These are phyloP conservation scores for Lacanobia oleracea DNA, from an alignment of 2,888 invertebrate species.

Conservation along the genomic window DNA sequence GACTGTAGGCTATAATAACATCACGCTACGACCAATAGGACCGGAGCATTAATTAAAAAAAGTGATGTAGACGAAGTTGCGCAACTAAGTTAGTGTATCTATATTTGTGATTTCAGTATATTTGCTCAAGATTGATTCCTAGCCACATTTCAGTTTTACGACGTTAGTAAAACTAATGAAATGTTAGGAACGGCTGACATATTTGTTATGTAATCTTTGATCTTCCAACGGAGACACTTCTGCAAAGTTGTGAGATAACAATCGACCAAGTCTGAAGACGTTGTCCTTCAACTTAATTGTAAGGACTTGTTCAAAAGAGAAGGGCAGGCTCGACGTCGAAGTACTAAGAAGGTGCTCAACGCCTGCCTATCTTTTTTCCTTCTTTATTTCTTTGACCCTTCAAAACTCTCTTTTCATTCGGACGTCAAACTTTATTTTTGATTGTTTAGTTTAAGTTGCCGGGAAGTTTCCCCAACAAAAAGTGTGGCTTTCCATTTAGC, in stretches of 20 bases:
- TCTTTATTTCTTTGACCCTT: conserved; percentile 69
- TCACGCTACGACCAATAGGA: too few relatives aligned
- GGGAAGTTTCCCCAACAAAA: conserved; percentile 38
- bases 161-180: conserved; percentile 56
- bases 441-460: conserved; percentile 68
- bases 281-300: conserved; percentile 77
- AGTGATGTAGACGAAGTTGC: too few relatives aligned
- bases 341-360: conserved; percentile 71
- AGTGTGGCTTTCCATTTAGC: conserved; percentile 37
- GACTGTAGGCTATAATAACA: too few relatives aligned
- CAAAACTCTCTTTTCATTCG: conserved; percentile 70
- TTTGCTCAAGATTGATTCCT: conserved; percentile 24
- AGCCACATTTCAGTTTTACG: too few relatives aligned
- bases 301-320: conserved; percentile 73
- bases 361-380: conserved; percentile 67
- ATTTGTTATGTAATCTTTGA: conserved; percentile 72
- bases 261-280: conserved; percentile 71
- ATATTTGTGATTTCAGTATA: not conserved
- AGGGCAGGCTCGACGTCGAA: conserved; percentile 44
- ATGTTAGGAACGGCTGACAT: conserved; percentile 54
- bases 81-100: too few relatives aligned
- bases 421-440: conserved; percentile 63
- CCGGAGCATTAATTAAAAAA: too few relatives aligned
- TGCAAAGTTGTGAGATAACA: conserved; percentile 74
- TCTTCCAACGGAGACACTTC: conserved; percentile 69